phyloP scores from a whole-genome alignment of 2,888 invertebrate genomes.

The Tubulanus polymorphus region DNA sequence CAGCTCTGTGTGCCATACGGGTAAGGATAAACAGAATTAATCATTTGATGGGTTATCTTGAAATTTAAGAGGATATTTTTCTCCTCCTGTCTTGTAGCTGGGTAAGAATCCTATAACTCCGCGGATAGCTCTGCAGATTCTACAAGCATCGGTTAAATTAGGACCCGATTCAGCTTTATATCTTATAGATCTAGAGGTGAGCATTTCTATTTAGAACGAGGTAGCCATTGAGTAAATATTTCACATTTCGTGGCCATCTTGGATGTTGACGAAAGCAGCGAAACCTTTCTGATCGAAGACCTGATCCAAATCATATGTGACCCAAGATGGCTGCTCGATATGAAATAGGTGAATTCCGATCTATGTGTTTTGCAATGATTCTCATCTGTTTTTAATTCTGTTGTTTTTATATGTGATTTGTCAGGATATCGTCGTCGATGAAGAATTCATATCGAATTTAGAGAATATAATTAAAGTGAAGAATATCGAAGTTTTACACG shows the following conservation, averaged over 20 bases:
- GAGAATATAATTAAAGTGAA: constrained; percentile 13
- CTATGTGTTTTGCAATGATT: too few relatives aligned
- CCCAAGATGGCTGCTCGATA: too few relatives aligned
- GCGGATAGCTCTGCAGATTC: constrained; percentile 29
- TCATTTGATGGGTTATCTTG: not conserved
- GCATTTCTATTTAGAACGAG: not conserved
- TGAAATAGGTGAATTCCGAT: too few relatives aligned
- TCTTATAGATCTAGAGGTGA: constrained; percentile 26
- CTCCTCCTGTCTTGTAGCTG: constrained; percentile 22
- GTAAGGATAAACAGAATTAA: constrained; percentile 17
- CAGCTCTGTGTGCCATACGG: constrained; percentile 21
- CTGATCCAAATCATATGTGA: too few relatives aligned
- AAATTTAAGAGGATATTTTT: not conserved
- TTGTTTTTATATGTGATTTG: too few relatives aligned
- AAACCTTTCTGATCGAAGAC: too few relatives aligned
- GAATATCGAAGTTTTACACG: constrained; percentile 22
- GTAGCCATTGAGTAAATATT: not conserved
- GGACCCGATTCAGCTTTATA: too few relatives aligned
- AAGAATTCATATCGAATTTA: constrained; percentile 19
- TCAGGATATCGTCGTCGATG: constrained; percentile 27
- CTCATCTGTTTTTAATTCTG: too few relatives aligned
- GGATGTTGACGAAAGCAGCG: constrained; percentile 5
- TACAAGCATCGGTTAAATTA: too few relatives aligned
- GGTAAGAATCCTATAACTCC: constrained; percentile 35
- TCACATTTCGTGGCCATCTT: constrained; percentile 1